These are phyloP conservation scores for Dendroctonus ponderosae DNA, from an alignment of 1,140 invertebrate species.

Conservation along the genomic window DNA sequence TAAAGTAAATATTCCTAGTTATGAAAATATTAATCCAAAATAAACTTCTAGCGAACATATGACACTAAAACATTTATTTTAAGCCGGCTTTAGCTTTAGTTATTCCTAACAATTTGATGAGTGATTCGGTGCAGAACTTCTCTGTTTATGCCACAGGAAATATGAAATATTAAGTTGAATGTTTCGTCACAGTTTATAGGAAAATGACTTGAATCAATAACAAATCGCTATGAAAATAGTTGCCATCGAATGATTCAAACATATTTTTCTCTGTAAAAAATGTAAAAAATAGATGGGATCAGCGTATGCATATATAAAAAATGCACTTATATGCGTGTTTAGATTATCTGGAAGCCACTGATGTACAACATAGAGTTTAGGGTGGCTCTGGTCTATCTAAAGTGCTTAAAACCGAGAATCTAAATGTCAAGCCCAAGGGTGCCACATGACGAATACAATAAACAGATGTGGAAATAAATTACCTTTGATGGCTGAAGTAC, in stretches of 20 bases:
- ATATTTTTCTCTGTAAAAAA: no score
- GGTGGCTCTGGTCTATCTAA: background rate
- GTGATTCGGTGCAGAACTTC: constrained; percentile 34
- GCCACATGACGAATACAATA: constrained; percentile 43
- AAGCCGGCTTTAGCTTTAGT: constrained; percentile 24
- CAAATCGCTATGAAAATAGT: background rate
- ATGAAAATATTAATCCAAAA: constrained; percentile 41
- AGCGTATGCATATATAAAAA: no score
- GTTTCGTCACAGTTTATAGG: constrained; percentile 29
- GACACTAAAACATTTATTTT: constrained; percentile 42
- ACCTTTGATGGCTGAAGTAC: constrained; percentile 20
- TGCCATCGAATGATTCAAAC: no score
- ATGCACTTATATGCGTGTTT: no score
- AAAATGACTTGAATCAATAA: background rate
- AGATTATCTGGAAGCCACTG: constrained; percentile 3
- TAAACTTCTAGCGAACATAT: constrained; percentile 39
- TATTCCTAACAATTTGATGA: constrained; percentile 38
- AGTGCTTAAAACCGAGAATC: constrained; percentile 7
- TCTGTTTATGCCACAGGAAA: constrained; percentile 35
- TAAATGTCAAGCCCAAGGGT: constrained; percentile 31
- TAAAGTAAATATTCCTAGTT: constrained; percentile 38
- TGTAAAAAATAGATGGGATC: no score
- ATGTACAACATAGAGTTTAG: background rate
- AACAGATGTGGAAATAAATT: constrained; percentile 40
- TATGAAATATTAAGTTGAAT: constrained; percentile 38